phyloP scores from a whole-genome alignment of 1,140 invertebrate genomes.

The Alviniconcha marisindica region DNA sequence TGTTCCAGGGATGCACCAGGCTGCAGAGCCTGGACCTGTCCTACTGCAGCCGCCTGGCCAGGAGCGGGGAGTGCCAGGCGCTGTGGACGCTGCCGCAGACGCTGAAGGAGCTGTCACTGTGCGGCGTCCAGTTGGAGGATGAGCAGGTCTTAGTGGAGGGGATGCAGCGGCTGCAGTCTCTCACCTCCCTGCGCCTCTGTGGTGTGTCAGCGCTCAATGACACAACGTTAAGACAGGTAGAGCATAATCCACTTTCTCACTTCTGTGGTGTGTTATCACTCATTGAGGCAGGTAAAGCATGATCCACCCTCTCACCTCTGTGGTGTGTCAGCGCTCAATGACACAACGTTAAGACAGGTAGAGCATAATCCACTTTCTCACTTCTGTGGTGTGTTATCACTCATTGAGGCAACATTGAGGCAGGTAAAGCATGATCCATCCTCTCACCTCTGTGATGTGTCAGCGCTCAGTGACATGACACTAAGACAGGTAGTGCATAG shows the following conservation, averaged over 20 bases:
- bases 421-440: no score
- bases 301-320: no score
- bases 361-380: no score
- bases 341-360: constrained; percentile 64
- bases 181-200: constrained; percentile 63
- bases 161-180: constrained; percentile 59
- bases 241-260: no score
- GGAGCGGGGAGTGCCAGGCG: constrained; percentile 55
- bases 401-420: no score
- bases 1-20: constrained; percentile 65
- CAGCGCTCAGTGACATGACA: constrained; percentile 66
- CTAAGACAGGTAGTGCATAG: constrained; percentile 62
- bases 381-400: no score
- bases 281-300: no score
- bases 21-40: constrained; percentile 68
- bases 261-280: no score
- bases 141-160: constrained; percentile 63
- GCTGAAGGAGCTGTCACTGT: constrained; percentile 65
- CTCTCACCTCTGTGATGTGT: constrained; percentile 69
- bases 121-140: constrained; percentile 65
- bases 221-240: constrained; percentile 61
- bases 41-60: constrained; percentile 64
- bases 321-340: constrained; percentile 69
- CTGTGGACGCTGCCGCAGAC: constrained; percentile 68
- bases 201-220: constrained; percentile 70